Evolutionary conservation across 2,113 vertebrate species (phyloP), one percentile per base, ranked within the genome.

Genomic region (Mormyrus iriodes): DNA sequence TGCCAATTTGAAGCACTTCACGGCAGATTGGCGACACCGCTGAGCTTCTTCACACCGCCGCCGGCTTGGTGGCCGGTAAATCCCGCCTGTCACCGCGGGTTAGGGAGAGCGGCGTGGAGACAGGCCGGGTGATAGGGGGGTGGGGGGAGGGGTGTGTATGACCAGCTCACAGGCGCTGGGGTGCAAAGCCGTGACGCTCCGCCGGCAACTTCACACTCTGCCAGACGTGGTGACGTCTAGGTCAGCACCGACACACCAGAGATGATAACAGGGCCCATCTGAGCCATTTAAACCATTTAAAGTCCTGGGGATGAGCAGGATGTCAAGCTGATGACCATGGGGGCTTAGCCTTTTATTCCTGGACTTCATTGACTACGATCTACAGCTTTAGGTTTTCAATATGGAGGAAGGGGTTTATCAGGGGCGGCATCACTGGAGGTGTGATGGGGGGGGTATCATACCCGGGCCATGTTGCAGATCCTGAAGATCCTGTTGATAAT

Each of bases 391-490:
- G 61, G 24, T 76, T 76, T 76, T 76, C 69, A 7, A 6, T 9
- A 6, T 42, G 73, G 35, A 39, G 69, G 61, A 61, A 3, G 27
- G 31, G 73, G 35, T 15, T 4, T 19, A 35, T 35, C 31, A 39
- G 27, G 13, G 31, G 12, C 1, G 31, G 39, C 31, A 76, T 17
- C 31, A 17, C 69, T 1, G 31, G 31, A 15, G 12, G 15, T 39
- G 9, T 1, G 58, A 13, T 0, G 2, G 83, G 46, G 42, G n/a
- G 44, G 15, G n/a, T 12, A 13, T 13, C 85, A 53, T 92, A 99
- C 98, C 96, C 98, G 94, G 90, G 98, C 98, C 97, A 99, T 99
- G 95, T 99, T 99, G 93, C 98, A 99, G 95, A 99, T 99, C 92
- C 98, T 97, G 94, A 99, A 99, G 96, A 99, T 98, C 79, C 98